phyloP scores from a whole-genome alignment of 2,797 vertebrate genomes.

The Percopsis omiscomaycus region DNA sequence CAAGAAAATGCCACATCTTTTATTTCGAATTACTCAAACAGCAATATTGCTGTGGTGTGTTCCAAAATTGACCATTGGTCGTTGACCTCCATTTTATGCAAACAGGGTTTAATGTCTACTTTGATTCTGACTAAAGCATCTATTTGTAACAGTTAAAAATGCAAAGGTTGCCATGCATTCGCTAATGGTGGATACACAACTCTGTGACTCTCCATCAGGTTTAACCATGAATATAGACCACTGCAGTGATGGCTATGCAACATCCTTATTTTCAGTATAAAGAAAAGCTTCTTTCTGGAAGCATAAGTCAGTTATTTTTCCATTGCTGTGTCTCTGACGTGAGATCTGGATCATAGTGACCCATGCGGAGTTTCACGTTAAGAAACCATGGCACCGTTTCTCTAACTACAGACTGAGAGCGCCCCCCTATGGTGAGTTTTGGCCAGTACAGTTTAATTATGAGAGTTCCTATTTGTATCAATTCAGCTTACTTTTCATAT shows the following conservation, averaged over 20 bases:
- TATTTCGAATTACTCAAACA: constrained; percentile 33
- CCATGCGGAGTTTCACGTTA: neutral
- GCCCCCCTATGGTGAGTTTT: constrained; percentile 42
- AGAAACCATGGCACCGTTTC: neutral
- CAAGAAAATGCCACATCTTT: constrained; percentile 42
- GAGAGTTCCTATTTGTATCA: neutral
- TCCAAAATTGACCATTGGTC: constrained; percentile 9
- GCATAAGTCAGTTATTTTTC: constrained; percentile 12
- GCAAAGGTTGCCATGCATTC: neutral
- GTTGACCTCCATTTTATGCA: too few species aligned
- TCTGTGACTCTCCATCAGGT: constrained; percentile 6
- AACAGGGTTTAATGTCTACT: too few species aligned
- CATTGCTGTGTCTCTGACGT: constrained; percentile 7
- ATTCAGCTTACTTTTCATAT: too few species aligned
- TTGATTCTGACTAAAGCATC: too few species aligned
- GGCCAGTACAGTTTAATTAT: constrained; percentile 27
- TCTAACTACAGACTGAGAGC: constrained; percentile 45
- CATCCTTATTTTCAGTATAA: too few species aligned
- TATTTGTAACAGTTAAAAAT: neutral
- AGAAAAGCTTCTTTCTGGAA: neutral
- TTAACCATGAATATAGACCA: neutral
- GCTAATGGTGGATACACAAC: neutral
- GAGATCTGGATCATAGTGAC: constrained; percentile 8
- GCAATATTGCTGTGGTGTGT: constrained; percentile 6
- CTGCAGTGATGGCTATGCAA: neutral